Evolutionary conservation across 2,888 invertebrate species (phyloP), one percentile per base, ranked within the genome.

Genomic region (Creontiades dilutus): DNA sequence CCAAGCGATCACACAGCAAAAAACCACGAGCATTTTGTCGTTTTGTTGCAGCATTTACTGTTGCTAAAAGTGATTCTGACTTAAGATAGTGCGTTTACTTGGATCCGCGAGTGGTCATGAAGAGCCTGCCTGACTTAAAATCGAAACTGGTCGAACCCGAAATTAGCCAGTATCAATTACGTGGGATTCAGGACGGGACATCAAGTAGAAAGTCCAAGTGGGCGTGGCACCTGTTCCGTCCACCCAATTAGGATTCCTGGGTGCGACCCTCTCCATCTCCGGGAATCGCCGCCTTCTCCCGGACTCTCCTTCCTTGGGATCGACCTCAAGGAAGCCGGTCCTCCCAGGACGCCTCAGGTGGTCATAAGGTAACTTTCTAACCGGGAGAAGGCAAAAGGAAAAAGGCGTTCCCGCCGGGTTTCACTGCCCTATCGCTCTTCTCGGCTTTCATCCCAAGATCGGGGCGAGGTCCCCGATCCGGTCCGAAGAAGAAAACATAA

Each of bases 201-300:
- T 52, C 78, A 78, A 52, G 82, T 52, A 52, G 52, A 52, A 82
- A 82, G 52, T 48, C 82, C 52, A 27, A 5, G 82, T 27, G 52
- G 82, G 82, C 82, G 82, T 82, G 82, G 48, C 82, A 55, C 82
- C 82, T 78, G 55, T 55, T 48, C 27, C 46, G 48, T 82, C 82
- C 82, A 19, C 27, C 82, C 81, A 82, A 82, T 82, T 82, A 82
- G 82, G 55, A 23, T 78, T 78, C 78, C 78, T 19, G 78, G 19
- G 12, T 37, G 37, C 37, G 23, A 19, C 78, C 78, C 46, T 4
- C 19, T 11, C 52, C 16, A 12, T 13, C 14, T 68, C 68, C 68
- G 23, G 57, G 57, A 57, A 16, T n/a, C 52, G 52, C 16, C 61
- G 61, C 11, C 68, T n/a, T 19, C 37, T 27, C 76, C 27, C 27